Evolutionary conservation across 2,888 invertebrate genomes (phyloP), one percentile per base, ranked within the genome.

Genomic region (Tenthredo notha): DNA sequence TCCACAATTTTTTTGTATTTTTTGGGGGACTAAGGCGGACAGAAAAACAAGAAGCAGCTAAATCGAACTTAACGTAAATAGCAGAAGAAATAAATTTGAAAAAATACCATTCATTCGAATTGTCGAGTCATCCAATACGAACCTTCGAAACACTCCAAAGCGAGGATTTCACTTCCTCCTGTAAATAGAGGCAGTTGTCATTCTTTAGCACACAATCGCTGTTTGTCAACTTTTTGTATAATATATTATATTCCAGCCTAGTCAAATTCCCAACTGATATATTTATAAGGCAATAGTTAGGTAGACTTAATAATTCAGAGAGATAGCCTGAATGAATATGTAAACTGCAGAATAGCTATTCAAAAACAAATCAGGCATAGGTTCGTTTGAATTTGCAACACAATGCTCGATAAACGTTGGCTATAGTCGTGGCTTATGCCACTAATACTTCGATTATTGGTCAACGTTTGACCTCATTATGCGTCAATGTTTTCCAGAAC

Each of bases 351-450:
- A 54, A 12, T 72, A 77, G 82, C 85, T 80, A 86, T 88, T 88
- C 87, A 85, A 85, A 87, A 88, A 88, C 88, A 88, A 87, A 88
- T 88, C 84, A 77, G 37, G 75, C 43, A 85, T 29, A 77, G 74
- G 54, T 84, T 72, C 40, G 84, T 84, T 84, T 37, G 58, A 87
- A 86, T 88, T 87, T 87, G 85, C 86, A 87, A 86, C 86, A 88
- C 87, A 88, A 87, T 86, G 80, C 84, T 74, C 40, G 82, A 84
- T 87, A 72, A 86, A 88, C 75, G 85, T 77, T 50, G 29, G 54
- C 77, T 33, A 21, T 25, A 77, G 12, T 21, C 86, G 82, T 78
- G 83, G 72, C 83, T 83, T 84, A 54, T 70, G 54, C 58, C 82
- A 67, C 33, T 50, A 84, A 84, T 61, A 86, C 84, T 82, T 80